These are phyloP conservation scores for Cygnus atratus DNA, from an alignment of 2,113 vertebrate species.

Conservation along the genomic window DNA sequence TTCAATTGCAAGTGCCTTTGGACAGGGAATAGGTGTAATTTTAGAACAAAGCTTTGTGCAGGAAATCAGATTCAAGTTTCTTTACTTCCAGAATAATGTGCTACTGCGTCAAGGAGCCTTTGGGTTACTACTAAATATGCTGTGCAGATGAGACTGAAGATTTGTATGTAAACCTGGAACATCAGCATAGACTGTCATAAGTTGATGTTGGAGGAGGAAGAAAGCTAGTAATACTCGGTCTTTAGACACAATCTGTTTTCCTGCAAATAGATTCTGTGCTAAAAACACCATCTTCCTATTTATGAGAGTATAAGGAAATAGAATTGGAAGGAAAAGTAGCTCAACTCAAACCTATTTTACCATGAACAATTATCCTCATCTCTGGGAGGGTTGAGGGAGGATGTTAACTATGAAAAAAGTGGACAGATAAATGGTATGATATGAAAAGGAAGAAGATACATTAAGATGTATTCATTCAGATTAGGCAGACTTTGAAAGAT, in stretches of 20 bases:
- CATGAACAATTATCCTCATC: background rate
- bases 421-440: background rate
- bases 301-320: background rate
- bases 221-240: background rate
- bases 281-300: background rate
- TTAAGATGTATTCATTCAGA: background rate
- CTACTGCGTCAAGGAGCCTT: background rate
- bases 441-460: background rate
- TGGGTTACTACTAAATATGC: background rate
- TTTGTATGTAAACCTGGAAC: background rate
- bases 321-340: background rate
- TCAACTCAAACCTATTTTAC: background rate
- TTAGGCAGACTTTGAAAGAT: background rate
- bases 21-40: background rate
- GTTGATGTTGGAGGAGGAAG: background rate
- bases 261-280: background rate
- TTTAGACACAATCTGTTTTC: background rate
- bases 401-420: background rate
- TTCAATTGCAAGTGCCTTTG: background rate
- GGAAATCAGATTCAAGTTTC: background rate
- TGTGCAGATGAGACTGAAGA: background rate
- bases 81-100: background rate
- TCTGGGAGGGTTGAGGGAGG: background rate
- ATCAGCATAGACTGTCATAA: background rate
- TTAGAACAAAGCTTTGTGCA: background rate